phyloP scores from a whole-genome alignment of 2,113 vertebrate species.

The Polyodon spathula region DNA sequence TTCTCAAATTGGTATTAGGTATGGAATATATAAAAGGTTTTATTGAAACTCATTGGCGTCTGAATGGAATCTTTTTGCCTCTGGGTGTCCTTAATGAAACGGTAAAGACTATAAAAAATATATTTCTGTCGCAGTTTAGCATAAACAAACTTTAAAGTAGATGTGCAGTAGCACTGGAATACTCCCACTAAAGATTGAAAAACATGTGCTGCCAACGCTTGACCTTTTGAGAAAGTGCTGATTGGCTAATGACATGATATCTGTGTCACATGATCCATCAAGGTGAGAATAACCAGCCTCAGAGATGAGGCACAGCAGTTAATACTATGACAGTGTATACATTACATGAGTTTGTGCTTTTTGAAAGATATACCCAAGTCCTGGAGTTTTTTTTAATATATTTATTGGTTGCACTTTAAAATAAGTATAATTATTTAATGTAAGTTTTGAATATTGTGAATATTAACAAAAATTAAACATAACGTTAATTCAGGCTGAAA shows the following conservation, averaged over 20 bases:
- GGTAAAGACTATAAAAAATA: neutral
- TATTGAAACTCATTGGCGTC: neutral
- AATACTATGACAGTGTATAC: neutral
- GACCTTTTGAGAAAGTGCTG: neutral
- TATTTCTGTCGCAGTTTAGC: neutral
- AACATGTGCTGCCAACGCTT: neutral
- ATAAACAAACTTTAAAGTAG: conserved; percentile 6
- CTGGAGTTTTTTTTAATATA: no score
- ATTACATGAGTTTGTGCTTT: neutral
- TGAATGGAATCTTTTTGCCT: no score
- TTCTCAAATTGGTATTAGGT: no score
- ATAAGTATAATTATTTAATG: no score
- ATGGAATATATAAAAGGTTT: neutral
- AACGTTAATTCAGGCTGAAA: no score
- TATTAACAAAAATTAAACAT: no score
- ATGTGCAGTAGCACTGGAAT: neutral
- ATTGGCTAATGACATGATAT: neutral
- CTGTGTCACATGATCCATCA: neutral
- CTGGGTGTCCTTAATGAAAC: neutral
- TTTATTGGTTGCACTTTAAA: no score
- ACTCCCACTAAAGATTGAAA: neutral
- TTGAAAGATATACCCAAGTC: no score
- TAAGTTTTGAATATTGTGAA: no score
- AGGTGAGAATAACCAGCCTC: neutral
- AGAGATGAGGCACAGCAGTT: no score